Conservation (phyloP, 1,140 invertebrate species). For the Solen grandis region DNA sequence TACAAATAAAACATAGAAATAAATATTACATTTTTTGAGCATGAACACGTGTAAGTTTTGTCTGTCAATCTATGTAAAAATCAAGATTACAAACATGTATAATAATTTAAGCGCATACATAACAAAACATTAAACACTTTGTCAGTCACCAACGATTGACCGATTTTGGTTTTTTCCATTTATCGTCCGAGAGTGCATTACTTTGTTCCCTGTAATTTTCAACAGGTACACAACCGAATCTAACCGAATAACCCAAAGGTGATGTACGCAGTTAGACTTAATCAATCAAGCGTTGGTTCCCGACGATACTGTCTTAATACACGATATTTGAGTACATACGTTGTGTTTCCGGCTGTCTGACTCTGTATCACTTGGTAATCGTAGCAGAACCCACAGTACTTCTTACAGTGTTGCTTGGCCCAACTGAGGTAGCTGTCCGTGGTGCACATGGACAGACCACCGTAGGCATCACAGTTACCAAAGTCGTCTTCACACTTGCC, state of each 20-base stretch:
- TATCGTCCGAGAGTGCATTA: too few relatives aligned
- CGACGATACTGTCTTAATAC: too few relatives aligned
- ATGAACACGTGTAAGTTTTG: background rate
- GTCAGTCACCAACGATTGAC: too few relatives aligned
- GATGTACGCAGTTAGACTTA: background rate
- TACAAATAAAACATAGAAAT: background rate
- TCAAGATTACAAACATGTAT: too few relatives aligned
- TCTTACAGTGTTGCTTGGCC: constrained; percentile 60
- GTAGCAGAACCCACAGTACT: constrained; percentile 58
- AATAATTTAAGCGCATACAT: too few relatives aligned
- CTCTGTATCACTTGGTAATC: background rate
- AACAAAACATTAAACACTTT: too few relatives aligned
- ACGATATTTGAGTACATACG: background rate
- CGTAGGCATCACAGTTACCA: background rate
- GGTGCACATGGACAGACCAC: constrained; percentile 15
- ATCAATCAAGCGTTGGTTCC: background rate
- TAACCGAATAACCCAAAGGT: background rate
- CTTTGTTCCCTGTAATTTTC: too few relatives aligned
- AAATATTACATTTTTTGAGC: background rate
- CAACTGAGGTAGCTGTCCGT: constrained; percentile 25
- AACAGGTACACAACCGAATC: background rate
- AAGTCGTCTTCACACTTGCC: constrained; percentile 11
- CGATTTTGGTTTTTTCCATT: too few relatives aligned
- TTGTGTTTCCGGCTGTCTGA: background rate
- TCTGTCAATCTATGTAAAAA: too few relatives aligned